A percentile compares a stretch with the other conserved stretches of the same genome.
Conservation (phyloP, 92 coral and sea anemone species). For the Scolanthus callimorphus region DNA sequence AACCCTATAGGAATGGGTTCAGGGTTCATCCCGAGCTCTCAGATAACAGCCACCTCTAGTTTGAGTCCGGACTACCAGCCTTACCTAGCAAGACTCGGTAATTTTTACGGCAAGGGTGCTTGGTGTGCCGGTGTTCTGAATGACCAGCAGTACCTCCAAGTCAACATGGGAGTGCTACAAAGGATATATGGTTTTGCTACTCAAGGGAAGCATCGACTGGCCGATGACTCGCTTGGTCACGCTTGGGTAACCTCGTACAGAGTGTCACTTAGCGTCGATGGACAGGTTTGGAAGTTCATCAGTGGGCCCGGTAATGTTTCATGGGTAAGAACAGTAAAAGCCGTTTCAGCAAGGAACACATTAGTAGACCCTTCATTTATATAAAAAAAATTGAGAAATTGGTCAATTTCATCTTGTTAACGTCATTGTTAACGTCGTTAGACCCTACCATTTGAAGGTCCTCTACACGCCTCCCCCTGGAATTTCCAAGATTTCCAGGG, state of each 20-base stretch:
- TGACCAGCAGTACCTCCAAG: slow-evolving; percentile 51
- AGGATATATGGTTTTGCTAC: slow-evolving; percentile 45
- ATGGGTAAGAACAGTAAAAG: background rate
- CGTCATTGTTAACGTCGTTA: too few relatives aligned
- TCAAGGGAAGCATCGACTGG: slow-evolving; percentile 55
- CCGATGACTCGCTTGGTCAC: slow-evolving; percentile 32
- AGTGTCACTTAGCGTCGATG: slow-evolving; percentile 24
- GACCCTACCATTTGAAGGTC: too few relatives aligned
- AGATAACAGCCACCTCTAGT: slow-evolving; percentile 47
- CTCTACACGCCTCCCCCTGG: too few relatives aligned
- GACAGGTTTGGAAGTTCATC: slow-evolving; percentile 17
- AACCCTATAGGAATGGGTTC: slow-evolving; percentile 27
- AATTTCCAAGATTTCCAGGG: too few relatives aligned
- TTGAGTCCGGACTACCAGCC: slow-evolving; percentile 52
- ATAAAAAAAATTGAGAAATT: too few relatives aligned
- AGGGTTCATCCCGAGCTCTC: slow-evolving; percentile 12
- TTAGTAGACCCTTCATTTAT: too few relatives aligned
- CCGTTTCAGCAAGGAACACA: too few relatives aligned
- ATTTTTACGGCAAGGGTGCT: slow-evolving; percentile 52
- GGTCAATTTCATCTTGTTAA: background rate
- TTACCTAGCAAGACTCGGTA: slow-evolving; percentile 41
- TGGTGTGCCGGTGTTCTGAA: slow-evolving; percentile 75
- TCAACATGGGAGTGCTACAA: slow-evolving; percentile 47
- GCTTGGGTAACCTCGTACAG: slow-evolving; percentile 58
- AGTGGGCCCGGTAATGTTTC: background rate